Base-by-base conservation (phyloP, 2,888 invertebrate genomes). In the Hydriomena furcata region DNA sequence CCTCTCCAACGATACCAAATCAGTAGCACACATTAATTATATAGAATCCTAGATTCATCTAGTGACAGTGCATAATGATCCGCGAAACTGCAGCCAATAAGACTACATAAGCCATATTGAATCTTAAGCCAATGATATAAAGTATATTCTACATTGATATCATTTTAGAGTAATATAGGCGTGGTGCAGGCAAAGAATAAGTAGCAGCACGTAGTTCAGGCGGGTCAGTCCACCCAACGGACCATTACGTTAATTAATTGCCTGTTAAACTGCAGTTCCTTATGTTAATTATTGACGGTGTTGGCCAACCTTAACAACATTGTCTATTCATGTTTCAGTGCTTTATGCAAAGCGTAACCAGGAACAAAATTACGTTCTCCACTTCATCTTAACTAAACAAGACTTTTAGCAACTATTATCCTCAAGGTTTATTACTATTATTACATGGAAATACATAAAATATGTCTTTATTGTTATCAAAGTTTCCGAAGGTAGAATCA, bases 191-290 rank as follows among this genome's bases (percentile, higher is more conserved):
- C 28, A 28, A 23, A 28, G 44, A 38, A 40, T 44, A 50, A 23
- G 5, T 38, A 23, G 13, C 38, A 49, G n/a, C 24, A 27, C 20
- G 17, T 23, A 24, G 68, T 70, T 73, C 70, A 66, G 31, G 52
- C 60, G 61, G 74, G 75, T 74, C 73, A 73, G 61, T 74, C 66
- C 67, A 66, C 72, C 65, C 71, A 61, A 64, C 66, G 65, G 65
- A 58, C 69, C 64, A 66, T 65, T 64, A 68, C 61, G 60, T 64
- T 76, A 75, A 77, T 76, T 73, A 77, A 78, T 74, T 62, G 68
- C 65, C 68, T 65, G 66, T 71, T 75, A 71, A 72, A 71, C 69
- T 69, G 68, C 71, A 69, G 71, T 73, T 76, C 65, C 73, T 72
- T 71, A 66, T 70, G 52, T 45, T 30, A 48, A 50, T 50, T 41